Conservation (phyloP, 2,888 invertebrate species). For the Drosophila antonietae region DNA sequence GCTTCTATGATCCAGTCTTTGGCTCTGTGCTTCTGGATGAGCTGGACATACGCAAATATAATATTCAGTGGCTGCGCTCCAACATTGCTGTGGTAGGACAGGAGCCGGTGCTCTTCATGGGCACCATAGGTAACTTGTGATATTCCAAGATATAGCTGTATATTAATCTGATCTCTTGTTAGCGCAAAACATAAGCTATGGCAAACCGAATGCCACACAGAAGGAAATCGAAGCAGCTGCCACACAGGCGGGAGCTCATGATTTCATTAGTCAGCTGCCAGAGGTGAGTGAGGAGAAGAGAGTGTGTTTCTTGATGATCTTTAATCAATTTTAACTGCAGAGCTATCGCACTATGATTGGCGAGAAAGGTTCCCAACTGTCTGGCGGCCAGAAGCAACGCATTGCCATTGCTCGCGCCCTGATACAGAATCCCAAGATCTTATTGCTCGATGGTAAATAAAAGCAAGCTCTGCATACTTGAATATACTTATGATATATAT, state of each 20-base stretch:
- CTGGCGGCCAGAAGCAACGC: conserved; percentile 94
- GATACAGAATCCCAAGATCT: conserved; percentile 90
- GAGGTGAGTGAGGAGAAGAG: conserved; percentile 86
- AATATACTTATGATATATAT: not conserved
- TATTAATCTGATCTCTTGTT: not conserved
- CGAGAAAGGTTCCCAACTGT: conserved; percentile 91
- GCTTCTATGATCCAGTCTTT: conserved; percentile 89
- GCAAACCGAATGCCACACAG: conserved; percentile 88
- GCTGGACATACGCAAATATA: conserved; percentile 88
- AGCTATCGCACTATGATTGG: conserved; percentile 92
- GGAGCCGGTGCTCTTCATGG: conserved; percentile 94
- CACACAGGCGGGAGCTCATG: conserved; percentile 90
- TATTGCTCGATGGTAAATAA: conserved; percentile 88
- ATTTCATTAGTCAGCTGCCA: conserved; percentile 90
- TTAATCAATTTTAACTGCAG: conserved; percentile 81
- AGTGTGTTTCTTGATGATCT: not conserved
- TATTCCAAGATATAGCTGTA: not conserved
- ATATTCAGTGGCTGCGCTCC: conserved; percentile 89
- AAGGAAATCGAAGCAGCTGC: conserved; percentile 90
- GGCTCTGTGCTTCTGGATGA: conserved; percentile 87
- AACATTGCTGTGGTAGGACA: conserved; percentile 95
- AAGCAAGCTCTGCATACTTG: not conserved
- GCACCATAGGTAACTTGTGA: conserved; percentile 86
- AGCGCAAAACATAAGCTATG: conserved; percentile 89
- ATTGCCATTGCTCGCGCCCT: conserved; percentile 94